These are phyloP conservation scores for Drosophila borealis DNA, from an alignment of 2,888 invertebrate genomes.

Conservation along the genomic window DNA sequence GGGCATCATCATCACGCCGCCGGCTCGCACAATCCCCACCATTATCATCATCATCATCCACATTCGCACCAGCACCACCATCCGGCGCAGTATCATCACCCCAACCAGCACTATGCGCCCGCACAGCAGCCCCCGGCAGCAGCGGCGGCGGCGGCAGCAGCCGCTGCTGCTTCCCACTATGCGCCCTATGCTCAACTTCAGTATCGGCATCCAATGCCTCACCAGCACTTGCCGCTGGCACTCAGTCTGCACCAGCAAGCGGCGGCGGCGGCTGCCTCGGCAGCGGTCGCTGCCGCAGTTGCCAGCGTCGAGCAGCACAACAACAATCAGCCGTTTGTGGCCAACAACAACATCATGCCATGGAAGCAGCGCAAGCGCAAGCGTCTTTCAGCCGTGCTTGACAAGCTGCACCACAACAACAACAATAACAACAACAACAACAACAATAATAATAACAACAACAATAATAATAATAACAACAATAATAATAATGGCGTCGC, in stretches of 20 bases:
- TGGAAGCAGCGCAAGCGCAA: constrained; percentile 91
- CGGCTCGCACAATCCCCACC: constrained; percentile 83
- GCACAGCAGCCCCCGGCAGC: constrained; percentile 51
- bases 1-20: constrained; percentile 85
- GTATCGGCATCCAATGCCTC: constrained; percentile 74
- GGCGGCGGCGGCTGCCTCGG: constrained; percentile 77
- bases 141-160: constrained; percentile 40
- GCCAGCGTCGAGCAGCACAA: constrained; percentile 81
- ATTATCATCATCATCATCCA: constrained; percentile 79
- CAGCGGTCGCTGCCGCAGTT: constrained; percentile 64
- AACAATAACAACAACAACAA: constrained; percentile 78
- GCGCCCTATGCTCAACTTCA: constrained; percentile 72
- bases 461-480: constrained; percentile 43
- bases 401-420: constrained; percentile 88
- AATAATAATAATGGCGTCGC: constrained; percentile 51
- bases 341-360: constrained; percentile 87
- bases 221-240: constrained; percentile 79
- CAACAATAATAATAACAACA: constrained; percentile 67
- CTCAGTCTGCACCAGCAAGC: constrained; percentile 81
- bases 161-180: constrained; percentile 64
- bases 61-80: constrained; percentile 69
- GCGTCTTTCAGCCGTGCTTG: constrained; percentile 92
- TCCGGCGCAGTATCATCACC: constrained; percentile 68
- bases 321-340: constrained; percentile 87
- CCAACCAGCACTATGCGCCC: constrained; percentile 59